Percentiles rank a stretch among this genome's conserved stretches.
These are phyloP conservation scores for Eumaeus atala DNA, from an alignment of 1,140 invertebrate species.

Conservation along the genomic window DNA sequence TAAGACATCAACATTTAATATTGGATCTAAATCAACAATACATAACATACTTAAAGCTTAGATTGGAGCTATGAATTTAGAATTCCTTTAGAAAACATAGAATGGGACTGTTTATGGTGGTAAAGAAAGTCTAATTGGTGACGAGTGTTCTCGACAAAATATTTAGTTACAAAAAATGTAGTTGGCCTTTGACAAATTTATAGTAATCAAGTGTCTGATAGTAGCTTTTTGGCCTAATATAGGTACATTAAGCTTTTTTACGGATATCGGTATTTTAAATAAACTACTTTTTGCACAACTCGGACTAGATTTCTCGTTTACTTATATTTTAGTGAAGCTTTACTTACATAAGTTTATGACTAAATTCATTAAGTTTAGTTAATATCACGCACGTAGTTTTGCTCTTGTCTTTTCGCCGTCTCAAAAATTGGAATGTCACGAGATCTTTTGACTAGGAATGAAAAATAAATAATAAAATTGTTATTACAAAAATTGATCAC, in stretches of 20 bases:
- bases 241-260: slow-evolving; percentile 32
- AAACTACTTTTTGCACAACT: slow-evolving; percentile 50
- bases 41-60: no score
- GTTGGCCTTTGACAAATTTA: neutral
- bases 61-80: no score
- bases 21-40: no score
- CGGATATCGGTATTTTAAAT: slow-evolving; percentile 31
- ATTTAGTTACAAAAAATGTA: no score
- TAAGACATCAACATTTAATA: no score
- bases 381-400: slow-evolving; percentile 59
- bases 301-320: slow-evolving; percentile 46
- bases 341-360: slow-evolving; percentile 42
- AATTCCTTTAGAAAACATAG: no score
- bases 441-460: slow-evolving; percentile 49
- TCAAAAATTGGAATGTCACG: slow-evolving; percentile 39
- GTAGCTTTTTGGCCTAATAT: slow-evolving; percentile 23
- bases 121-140: no score
- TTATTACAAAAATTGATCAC: slow-evolving; percentile 15
- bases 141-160: no score
- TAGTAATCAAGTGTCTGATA: slow-evolving; percentile 7
- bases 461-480: slow-evolving; percentile 17
- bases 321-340: slow-evolving; percentile 43
- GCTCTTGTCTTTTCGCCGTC: slow-evolving; percentile 16
- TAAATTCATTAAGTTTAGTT: slow-evolving; percentile 49
- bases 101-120: no score